Percentiles rank a stretch among this genome's conserved stretches.
Conservation (phyloP, 2,888 invertebrate species). For the Hydraecia micacea region DNA sequence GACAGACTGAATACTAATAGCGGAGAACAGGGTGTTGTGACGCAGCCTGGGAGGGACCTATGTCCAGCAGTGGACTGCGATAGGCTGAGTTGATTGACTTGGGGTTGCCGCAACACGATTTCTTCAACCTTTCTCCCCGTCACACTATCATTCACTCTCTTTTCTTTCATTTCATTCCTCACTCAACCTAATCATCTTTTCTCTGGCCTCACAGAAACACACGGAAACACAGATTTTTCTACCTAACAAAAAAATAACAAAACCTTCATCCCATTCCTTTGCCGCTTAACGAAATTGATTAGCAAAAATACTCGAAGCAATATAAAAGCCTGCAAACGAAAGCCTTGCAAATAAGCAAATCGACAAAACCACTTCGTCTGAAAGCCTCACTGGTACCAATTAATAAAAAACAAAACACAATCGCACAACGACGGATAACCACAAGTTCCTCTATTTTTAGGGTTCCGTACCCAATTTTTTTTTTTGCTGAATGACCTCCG, state of each 20-base stretch:
- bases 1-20: too few species aligned
- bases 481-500: too few species aligned
- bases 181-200: neutral
- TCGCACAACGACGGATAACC: slow-evolving; percentile 48
- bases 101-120: too few species aligned
- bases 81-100: neutral
- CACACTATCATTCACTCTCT: neutral
- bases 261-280: neutral
- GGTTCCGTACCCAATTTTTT: neutral
- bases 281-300: slow-evolving; percentile 19
- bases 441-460: slow-evolving; percentile 35
- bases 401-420: slow-evolving; percentile 56
- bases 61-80: too few species aligned
- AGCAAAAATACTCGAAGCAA: slow-evolving; percentile 29
- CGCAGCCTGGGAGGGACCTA: too few species aligned
- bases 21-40: too few species aligned
- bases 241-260: neutral
- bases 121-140: neutral
- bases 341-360: slow-evolving; percentile 16
- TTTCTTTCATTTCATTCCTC: neutral
- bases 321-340: slow-evolving; percentile 20
- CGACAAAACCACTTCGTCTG: slow-evolving; percentile 20
- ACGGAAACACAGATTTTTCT: neutral
- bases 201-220: neutral
- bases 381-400: slow-evolving; percentile 40